Evolutionary conservation across 2,797 vertebrate genomes (phyloP), one percentile per base, ranked within the genome.

Genomic region (Enoplosus armatus): DNA sequence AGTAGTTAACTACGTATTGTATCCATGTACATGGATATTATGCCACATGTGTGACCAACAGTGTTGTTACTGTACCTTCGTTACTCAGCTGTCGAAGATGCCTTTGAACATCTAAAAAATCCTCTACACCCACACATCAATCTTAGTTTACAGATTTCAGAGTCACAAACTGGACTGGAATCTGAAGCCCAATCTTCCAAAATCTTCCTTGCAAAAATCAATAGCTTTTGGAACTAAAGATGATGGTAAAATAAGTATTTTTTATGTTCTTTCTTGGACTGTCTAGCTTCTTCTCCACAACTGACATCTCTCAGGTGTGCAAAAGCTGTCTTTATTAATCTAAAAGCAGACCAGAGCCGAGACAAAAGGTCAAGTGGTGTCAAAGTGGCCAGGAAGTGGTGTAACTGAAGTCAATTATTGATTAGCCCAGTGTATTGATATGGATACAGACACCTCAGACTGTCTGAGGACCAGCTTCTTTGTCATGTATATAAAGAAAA

Each of bases 271-370:
- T 33, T 45, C 24, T 39, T 63, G 22, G 2, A 33, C 10, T 65
- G 18, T 48, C 8, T 45, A 27, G 6, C 43, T 29, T 24, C 18
- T 41, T 79, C 26, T 18, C 35, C 20, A 50, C 7, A 63, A 31
- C 48, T 59, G 55, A 43, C 20, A 18, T 16, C 6, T 39, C 24
- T 61, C n/a, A 15, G 14, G 31, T 48, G n/a, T 29, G 27, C 6
- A 65, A 50, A 65, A 16, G 7, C 58, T 50, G 22, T n/a, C 39
- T 33, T 61, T 33, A 62, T 76, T 76, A 27, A 93, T 93, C 90
- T 93, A 91, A 91, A 85, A 90, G 62, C 78, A 85, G 90, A 91
- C 80, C 86, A 93, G 85, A 81, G 92, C 88, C 70, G 79, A 86
- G 48, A 75, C 50, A 58, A 92, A 92, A 90, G 92, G 94, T 93